These are phyloP conservation scores for Promerops cafer DNA, from an alignment of 2,113 vertebrate species.

Conservation along the genomic window DNA sequence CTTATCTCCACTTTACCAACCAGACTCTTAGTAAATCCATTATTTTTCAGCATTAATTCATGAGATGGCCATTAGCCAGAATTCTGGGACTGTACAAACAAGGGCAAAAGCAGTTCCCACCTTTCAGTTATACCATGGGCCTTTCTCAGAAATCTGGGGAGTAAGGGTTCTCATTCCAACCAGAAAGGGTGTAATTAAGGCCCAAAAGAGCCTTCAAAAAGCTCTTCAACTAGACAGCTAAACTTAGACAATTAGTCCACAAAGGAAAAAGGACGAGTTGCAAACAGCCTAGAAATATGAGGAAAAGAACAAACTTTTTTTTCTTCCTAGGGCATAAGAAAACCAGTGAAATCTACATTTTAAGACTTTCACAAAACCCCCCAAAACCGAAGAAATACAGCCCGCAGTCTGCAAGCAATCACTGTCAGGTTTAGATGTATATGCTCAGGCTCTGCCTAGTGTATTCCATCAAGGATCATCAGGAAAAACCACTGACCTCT, in stretches of 20 bases:
- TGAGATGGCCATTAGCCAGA: background rate
- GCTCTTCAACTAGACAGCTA: background rate
- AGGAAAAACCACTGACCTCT: background rate
- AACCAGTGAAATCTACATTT: background rate
- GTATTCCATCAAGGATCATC: background rate
- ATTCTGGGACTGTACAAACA: background rate
- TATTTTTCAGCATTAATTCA: constrained; percentile 30
- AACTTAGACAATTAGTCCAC: background rate
- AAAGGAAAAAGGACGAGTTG: background rate
- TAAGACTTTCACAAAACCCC: background rate
- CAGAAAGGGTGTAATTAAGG: background rate
- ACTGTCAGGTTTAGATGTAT: background rate
- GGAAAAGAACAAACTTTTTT: background rate
- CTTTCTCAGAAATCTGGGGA: background rate
- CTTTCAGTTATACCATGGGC: background rate
- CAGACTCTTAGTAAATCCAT: background rate
- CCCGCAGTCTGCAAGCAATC: background rate
- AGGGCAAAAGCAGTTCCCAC: background rate
- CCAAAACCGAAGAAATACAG: background rate
- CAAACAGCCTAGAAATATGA: background rate
- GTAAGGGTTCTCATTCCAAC: background rate
- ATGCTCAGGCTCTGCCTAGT: background rate
- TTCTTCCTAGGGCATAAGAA: background rate
- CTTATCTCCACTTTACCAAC: constrained; percentile 24
- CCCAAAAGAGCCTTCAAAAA: background rate